Percentiles rank a stretch among this genome's conserved stretches.
phyloP scores from a whole-genome alignment of 2,888 invertebrate species.

The Tetragonisca angustula region DNA sequence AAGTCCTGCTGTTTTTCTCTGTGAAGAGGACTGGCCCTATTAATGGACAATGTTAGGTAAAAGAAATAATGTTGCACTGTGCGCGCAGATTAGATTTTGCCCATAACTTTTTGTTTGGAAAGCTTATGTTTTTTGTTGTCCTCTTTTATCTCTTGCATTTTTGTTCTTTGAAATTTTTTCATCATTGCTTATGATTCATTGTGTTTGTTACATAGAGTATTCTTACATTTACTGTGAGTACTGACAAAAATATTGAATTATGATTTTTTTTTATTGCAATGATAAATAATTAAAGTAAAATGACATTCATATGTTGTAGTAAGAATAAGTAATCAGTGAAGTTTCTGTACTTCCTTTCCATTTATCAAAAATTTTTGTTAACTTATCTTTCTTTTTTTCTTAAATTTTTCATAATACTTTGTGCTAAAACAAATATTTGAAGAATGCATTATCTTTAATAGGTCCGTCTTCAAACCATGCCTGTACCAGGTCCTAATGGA shows the following conservation, averaged over 20 bases:
- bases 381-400: background rate
- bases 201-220: background rate
- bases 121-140: background rate
- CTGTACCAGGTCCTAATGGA: constrained; percentile 91
- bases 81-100: background rate
- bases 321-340: background rate
- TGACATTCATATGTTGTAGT: background rate
- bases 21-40: constrained; percentile 42
- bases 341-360: background rate
- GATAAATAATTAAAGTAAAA: background rate
- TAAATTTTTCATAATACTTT: background rate
- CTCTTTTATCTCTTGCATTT: background rate
- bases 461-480: constrained; percentile 99
- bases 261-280: background rate
- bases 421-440: background rate
- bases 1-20: constrained; percentile 26
- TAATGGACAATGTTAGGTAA: constrained; percentile 48
- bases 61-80: constrained; percentile 2
- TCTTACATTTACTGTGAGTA: background rate
- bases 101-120: background rate
- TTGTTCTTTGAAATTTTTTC: background rate
- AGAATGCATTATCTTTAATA: constrained; percentile 77
- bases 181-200: background rate
- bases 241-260: background rate
- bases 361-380: background rate